phyloP scores from a whole-genome alignment of 2,113 vertebrate species.

The Noturus placidus region DNA sequence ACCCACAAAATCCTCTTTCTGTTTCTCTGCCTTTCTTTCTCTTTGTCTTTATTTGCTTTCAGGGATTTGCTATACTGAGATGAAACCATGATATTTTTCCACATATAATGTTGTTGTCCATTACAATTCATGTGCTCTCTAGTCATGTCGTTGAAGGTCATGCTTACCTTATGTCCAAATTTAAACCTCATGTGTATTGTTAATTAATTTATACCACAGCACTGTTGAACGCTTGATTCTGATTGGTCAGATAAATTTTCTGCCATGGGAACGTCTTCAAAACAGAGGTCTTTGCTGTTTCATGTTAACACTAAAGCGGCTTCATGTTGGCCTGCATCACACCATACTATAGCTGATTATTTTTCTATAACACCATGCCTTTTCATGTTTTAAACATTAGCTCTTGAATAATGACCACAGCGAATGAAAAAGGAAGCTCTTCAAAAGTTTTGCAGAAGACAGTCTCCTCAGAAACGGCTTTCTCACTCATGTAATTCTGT shows the following conservation, averaged over 20 bases:
- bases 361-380: background rate
- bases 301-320: background rate
- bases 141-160: background rate
- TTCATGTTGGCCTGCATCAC: background rate
- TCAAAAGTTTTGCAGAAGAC: slow-evolving; percentile 46
- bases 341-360: background rate
- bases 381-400: background rate
- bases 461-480: slow-evolving; percentile 32
- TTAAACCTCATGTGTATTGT: background rate
- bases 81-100: background rate
- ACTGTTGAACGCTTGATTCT: background rate
- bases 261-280: background rate
- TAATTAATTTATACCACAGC: background rate
- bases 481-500: slow-evolving; percentile 42
- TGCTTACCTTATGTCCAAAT: background rate
- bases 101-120: background rate
- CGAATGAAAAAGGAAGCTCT: background rate
- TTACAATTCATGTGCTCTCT: background rate
- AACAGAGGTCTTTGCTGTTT: background rate
- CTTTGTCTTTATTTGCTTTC: slow-evolving; percentile 6
- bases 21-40: slow-evolving; percentile 2
- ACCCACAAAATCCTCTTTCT: slow-evolving; percentile 37
- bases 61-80: background rate
- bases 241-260: background rate
- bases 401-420: background rate